Evolutionary conservation across 2,113 vertebrate species (phyloP), one percentile per base, ranked within the genome.

Genomic region (Semnopithecus entellus): DNA sequence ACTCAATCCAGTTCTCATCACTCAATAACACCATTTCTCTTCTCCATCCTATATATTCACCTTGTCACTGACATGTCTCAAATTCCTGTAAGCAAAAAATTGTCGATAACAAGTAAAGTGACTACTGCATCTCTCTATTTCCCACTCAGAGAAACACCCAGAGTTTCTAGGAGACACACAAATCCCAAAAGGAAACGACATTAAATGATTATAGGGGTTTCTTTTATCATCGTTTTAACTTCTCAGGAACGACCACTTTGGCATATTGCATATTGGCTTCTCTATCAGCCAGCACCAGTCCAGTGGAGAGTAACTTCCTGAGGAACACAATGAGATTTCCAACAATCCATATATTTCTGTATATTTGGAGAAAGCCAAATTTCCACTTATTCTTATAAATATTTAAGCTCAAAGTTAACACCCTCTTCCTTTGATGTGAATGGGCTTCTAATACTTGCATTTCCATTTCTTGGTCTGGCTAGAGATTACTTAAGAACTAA

Each of bases 91-190:
- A 83, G 57, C 27, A 95, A 94, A 97, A 90, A 97, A 96, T n/a
- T 97, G 78, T 79, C 92, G 97, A 91, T 43, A 40, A 80, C 66
- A 96, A 59, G 66, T 97, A 80, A 91, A 97, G 88, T 78, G 90
- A 88, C 86, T 95, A 52, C 82, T 50, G 45, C 40, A 85, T 76
- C 75, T 97, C 55, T 90, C 68, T 79, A 9, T 50, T 96, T 97
- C 68, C 61, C 81, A 95, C 35, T 55, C 76, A 95, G 59, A 68
- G 59, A 94, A 95, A n/a, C 59, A 88, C 45, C 70, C 76, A 75
- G 73, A 52, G n/a, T 75, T 88, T 88, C 73, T 55, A 96, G 57
- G 27, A 96, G 95, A 96, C 76, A 96, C n/a, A 88, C 68, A 90
- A 93, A 80, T 96, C 72, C 30, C 40, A 45, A 83, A 86, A 94